Conservation (phyloP, 2,888 invertebrate genomes). For the Lathronympha strigana region DNA sequence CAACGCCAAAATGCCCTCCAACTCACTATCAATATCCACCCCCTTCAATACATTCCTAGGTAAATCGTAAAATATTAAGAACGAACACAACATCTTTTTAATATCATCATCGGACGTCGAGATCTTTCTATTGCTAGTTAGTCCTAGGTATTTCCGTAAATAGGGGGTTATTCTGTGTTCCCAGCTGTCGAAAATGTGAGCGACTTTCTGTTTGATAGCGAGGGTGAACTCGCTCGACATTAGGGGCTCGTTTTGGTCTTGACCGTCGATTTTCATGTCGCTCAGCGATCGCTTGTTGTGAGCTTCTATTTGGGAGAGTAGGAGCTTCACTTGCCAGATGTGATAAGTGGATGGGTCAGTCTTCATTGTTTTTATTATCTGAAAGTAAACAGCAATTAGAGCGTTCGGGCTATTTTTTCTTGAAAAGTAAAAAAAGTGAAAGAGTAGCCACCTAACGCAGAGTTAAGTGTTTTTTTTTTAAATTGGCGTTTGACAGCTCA, state of each 20-base stretch:
- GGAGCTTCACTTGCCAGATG: conserved; percentile 90
- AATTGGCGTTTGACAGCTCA: no score
- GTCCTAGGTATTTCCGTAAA: conserved; percentile 80
- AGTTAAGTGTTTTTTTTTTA: no score
- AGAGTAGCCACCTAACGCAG: no score
- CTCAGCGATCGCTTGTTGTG: conserved; percentile 55
- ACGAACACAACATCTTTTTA: conserved; percentile 78
- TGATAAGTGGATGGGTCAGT: conserved; percentile 82
- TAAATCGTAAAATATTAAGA: conserved; percentile 84
- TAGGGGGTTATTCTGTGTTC: conserved; percentile 74
- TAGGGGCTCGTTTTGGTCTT: conserved; percentile 71
- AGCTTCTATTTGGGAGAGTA: conserved; percentile 83
- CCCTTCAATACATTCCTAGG: conserved; percentile 69
- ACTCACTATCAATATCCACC: conserved; percentile 56
- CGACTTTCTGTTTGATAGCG: conserved; percentile 85
- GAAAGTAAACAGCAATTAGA: conserved; percentile 45
- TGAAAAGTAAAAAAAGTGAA: no score
- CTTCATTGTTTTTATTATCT: conserved; percentile 84
- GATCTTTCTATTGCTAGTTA: conserved; percentile 63
- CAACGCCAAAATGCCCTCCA: conserved; percentile 55
- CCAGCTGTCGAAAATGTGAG: conserved; percentile 82
- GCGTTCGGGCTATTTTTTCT: no score
- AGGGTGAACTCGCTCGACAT: conserved; percentile 85
- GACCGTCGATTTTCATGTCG: conserved; percentile 68
- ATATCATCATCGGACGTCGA: conserved; percentile 59